These are phyloP conservation scores for Carassius carassius DNA, from an alignment of 2,113 vertebrate genomes.

Conservation along the genomic window DNA sequence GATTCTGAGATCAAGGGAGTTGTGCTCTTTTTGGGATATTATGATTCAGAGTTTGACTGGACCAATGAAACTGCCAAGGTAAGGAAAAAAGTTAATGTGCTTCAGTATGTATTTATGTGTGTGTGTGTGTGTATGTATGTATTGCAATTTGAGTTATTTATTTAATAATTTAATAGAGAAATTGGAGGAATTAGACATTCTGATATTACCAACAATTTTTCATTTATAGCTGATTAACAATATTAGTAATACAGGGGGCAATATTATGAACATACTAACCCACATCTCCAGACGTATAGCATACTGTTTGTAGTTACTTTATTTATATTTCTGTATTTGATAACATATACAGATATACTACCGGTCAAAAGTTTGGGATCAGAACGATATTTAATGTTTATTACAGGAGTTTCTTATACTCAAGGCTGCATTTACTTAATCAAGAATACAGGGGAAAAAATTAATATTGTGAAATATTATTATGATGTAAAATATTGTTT, in stretches of 20 bases:
- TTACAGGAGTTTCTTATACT: no score
- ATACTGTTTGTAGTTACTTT: neutral
- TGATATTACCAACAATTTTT: neutral
- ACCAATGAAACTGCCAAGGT: slow-evolving; percentile 90
- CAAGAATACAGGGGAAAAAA: no score
- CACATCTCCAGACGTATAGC: neutral
- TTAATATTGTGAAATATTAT: no score
- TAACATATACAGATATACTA: no score
- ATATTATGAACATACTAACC: neutral
- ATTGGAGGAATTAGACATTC: no score
- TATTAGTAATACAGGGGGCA: neutral
- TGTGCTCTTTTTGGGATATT: slow-evolving; percentile 87
- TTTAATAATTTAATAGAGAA: neutral
- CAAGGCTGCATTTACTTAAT: no score
- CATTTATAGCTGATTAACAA: neutral
- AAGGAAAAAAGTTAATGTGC: slow-evolving; percentile 30
- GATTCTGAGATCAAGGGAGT: slow-evolving; percentile 93
- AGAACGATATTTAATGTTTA: no score
- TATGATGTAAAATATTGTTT: no score
- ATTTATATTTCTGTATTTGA: neutral
- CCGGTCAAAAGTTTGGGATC: no score
- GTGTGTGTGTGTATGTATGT: no score
- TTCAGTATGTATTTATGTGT: no score
- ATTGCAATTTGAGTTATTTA: neutral
- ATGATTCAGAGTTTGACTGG: slow-evolving; percentile 91